Evolutionary conservation across 2,113 vertebrate genomes (phyloP), one percentile per base, ranked within the genome.

Genomic region (Macrotus californicus): DNA sequence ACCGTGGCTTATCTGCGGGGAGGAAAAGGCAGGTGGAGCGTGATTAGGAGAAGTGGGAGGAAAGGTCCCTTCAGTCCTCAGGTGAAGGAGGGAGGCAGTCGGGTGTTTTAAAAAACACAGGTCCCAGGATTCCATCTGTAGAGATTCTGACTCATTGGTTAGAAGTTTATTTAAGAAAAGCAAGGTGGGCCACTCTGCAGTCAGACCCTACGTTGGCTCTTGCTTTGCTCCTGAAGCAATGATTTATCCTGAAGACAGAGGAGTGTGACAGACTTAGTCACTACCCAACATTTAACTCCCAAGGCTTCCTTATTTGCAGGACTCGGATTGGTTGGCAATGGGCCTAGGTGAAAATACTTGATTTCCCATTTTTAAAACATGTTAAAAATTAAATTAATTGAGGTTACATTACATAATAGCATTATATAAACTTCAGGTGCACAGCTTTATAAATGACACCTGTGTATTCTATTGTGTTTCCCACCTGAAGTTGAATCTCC

Each of bases 1-100:
- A 0, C 98, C 99, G 0, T 98, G 98, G 94, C 97, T 98, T 90
- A 99, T 98, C 99, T 99, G 98, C 19, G 64, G 79, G 85, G 34
- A 84, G 41, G 84, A 31, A 91, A 94, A 0, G 80, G 21, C 22
- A 56, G 36, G 22, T 4, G 1, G 41, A 29, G 0, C 2, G 26
- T 39, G 50, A 43, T 70, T 39, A 93, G 54, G 43, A 69, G 34
- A 22, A 18, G 10, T 31, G 19, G 72, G 77, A 19, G 21, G 59
- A 26, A 66, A 50, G 61, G 31, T 29, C 5, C 67, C n/a, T 46
- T 66, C 36, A 5, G 69, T 41, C 9, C 64, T 22, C 34, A 36
- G 43, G 29, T 46, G 46, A 81, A 54, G 66, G n/a, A 70, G 19
- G 50, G 88, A 82, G 77, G 18, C 56, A 82, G 46, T 26, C 26